Evolutionary conservation across 2,888 invertebrate genomes (phyloP).

Genomic region (Tachina fera): DNA sequence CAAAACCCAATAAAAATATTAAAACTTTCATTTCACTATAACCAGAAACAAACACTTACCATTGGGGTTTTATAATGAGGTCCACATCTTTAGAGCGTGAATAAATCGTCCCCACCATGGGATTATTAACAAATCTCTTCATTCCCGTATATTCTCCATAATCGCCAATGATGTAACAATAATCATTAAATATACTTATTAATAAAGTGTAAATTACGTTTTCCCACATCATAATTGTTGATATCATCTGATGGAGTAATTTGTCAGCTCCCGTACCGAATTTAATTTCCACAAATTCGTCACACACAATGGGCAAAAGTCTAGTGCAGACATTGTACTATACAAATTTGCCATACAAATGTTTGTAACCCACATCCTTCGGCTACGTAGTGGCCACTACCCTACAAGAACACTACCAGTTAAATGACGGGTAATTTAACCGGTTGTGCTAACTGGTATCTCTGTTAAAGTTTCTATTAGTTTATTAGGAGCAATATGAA

Average conservation of each 20-base stretch:
- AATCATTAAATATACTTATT: constrained; percentile 96
- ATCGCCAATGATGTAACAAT: constrained; percentile 92
- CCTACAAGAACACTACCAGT: too few relatives aligned
- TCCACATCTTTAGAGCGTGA: constrained; percentile 99
- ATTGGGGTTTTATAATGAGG: constrained; percentile 97
- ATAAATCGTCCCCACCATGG: constrained; percentile 98
- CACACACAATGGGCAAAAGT: constrained; percentile 93
- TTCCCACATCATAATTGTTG: constrained; percentile 97
- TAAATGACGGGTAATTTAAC: too few relatives aligned
- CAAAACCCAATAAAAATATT: neutral
- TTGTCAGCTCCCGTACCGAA: constrained; percentile 99
- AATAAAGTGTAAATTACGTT: constrained; percentile 92
- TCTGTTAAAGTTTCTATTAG: too few relatives aligned
- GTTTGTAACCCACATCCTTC: constrained; percentile 91
- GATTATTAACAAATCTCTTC: constrained; percentile 96
- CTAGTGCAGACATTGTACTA: constrained; percentile 94
- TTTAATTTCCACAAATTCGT: constrained; percentile 96
- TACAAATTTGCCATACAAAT: constrained; percentile 91
- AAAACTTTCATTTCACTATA: neutral
- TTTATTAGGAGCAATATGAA: too few relatives aligned
- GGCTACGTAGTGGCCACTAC: constrained; percentile 99
- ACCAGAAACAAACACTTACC: too few relatives aligned
- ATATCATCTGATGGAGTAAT: constrained; percentile 98
- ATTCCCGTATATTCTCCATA: constrained; percentile 92
- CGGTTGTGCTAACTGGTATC: too few relatives aligned